Percentiles rank a stretch among this genome's conserved stretches.
These are phyloP conservation scores for Nicator chloris DNA, from an alignment of 2,113 vertebrate genomes.

Conservation along the genomic window DNA sequence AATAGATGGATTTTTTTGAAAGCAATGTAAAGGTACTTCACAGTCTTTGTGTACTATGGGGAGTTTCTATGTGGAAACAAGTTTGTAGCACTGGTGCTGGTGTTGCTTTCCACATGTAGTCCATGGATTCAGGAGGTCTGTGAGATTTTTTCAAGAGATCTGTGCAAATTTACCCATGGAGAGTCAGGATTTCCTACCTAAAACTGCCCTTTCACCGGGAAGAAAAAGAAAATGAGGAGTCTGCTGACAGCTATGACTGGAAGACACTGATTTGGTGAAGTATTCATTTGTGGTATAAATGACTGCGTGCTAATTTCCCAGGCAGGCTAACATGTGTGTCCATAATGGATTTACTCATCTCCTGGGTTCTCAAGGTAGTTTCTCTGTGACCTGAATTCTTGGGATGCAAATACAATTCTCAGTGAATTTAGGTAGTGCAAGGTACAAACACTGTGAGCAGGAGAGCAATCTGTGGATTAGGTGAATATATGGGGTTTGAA, in stretches of 20 bases:
- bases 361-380: neutral
- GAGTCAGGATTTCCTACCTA: neutral
- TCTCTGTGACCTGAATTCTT: neutral
- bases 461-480: neutral
- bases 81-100: neutral
- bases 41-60: neutral
- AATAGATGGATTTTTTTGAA: neutral
- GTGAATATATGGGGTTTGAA: neutral
- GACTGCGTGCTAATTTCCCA: neutral
- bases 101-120: neutral
- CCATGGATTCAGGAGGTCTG: neutral
- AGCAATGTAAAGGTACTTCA: neutral
- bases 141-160: neutral
- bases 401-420: neutral
- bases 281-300: neutral
- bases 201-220: neutral
- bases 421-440: neutral
- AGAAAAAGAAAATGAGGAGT: neutral
- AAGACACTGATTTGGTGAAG: neutral
- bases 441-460: neutral
- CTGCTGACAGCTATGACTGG: neutral
- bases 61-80: neutral
- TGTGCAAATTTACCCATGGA: neutral
- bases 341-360: neutral
- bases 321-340: neutral